phyloP scores from a whole-genome alignment of 2,113 vertebrate species.

The Channa maculata region DNA sequence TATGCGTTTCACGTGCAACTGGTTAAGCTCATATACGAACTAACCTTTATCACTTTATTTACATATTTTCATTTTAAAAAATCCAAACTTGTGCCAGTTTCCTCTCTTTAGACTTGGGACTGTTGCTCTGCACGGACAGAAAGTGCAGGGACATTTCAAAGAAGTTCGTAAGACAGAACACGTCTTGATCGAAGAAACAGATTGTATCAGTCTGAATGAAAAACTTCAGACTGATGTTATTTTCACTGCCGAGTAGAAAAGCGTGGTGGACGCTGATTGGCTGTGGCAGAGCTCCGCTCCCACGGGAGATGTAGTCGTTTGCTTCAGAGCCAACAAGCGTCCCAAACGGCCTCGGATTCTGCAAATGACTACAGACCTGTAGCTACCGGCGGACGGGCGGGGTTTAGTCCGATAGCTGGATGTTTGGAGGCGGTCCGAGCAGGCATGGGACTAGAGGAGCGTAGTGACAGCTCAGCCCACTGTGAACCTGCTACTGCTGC shows the following conservation, averaged over 20 bases:
- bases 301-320: slow-evolving; percentile 70
- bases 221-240: not conserved
- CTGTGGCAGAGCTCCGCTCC: not conserved
- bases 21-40: too few species aligned
- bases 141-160: too few species aligned
- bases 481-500: not conserved
- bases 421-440: slow-evolving; percentile 29
- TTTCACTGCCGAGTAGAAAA: slow-evolving; percentile 22
- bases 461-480: slow-evolving; percentile 27
- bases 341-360: rapidly evolving
- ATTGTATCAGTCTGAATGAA: too few species aligned
- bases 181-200: not conserved
- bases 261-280: slow-evolving; percentile 83
- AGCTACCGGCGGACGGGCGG: slow-evolving; percentile 10
- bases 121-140: too few species aligned
- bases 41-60: too few species aligned
- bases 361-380: slow-evolving; percentile 24
- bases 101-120: too few species aligned
- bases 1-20: too few species aligned
- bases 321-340: rapidly evolving
- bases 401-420: slow-evolving; percentile 8
- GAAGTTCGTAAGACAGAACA: too few species aligned
- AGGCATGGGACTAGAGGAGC: not conserved
- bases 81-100: too few species aligned
- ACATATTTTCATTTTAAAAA: too few species aligned